Evolutionary conservation across 2,888 invertebrate genomes (phyloP).

Genomic region (Ophion ventricosus): DNA sequence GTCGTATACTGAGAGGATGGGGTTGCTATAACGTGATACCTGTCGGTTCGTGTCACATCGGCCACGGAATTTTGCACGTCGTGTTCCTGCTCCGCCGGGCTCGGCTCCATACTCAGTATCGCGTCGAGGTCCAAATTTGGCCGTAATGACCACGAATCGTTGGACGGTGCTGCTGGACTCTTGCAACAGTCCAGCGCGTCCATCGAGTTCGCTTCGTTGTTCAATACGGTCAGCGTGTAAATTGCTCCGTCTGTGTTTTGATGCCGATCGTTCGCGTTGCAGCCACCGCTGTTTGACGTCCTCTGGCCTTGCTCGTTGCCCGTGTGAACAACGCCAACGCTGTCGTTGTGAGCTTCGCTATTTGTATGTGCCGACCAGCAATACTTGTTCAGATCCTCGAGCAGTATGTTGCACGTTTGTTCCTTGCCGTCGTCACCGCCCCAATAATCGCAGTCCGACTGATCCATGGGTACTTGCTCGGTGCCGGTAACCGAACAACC

Average conservation of each 20-base stretch:
- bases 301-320: slow-evolving; percentile 85
- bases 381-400: slow-evolving; percentile 93
- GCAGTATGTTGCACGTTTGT: slow-evolving; percentile 83
- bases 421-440: slow-evolving; percentile 85
- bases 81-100: slow-evolving; percentile 82
- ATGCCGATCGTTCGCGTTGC: slow-evolving; percentile 73
- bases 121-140: slow-evolving; percentile 91
- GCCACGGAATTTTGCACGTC: slow-evolving; percentile 86
- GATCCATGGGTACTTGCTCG: slow-evolving; percentile 84
- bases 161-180: slow-evolving; percentile 85
- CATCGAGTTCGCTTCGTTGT: slow-evolving; percentile 86
- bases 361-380: slow-evolving; percentile 86
- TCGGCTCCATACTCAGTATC: slow-evolving; percentile 89
- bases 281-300: slow-evolving; percentile 76
- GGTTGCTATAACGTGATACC: slow-evolving; percentile 74
- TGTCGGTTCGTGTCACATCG: slow-evolving; percentile 84
- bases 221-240: slow-evolving; percentile 93
- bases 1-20: slow-evolving; percentile 85
- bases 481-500: slow-evolving; percentile 81
- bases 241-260: slow-evolving; percentile 87
- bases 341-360: slow-evolving; percentile 86
- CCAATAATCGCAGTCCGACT: slow-evolving; percentile 89
- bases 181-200: slow-evolving; percentile 81
- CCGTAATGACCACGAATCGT: slow-evolving; percentile 88
- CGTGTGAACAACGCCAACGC: slow-evolving; percentile 82